Percentiles rank a stretch among this genome's conserved stretches.
Conservation (phyloP, 2,888 invertebrate species). For the Arrhopalites spinosus region DNA sequence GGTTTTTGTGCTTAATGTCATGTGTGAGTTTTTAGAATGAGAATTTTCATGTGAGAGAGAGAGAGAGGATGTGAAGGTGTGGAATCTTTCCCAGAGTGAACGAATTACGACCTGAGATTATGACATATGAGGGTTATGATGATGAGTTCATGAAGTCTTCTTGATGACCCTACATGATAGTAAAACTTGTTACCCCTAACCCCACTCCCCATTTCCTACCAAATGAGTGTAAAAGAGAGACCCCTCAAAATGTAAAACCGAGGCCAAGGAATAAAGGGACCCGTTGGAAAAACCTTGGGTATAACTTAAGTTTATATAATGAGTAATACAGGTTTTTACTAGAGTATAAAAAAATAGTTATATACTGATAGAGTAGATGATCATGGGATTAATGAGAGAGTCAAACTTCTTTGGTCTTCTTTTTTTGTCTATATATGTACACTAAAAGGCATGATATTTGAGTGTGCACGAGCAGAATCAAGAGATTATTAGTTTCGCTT, state of each 20-base stretch:
- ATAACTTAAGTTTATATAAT: no score
- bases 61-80: constrained; percentile 38
- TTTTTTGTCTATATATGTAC: constrained; percentile 10
- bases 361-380: background rate
- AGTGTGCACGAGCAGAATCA: background rate
- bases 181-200: background rate
- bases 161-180: constrained; percentile 38
- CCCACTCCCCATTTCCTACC: background rate
- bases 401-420: background rate
- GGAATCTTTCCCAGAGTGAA: constrained; percentile 21
- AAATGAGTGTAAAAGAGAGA: no score
- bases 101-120: constrained; percentile 40
- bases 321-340: background rate
- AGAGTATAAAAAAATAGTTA: background rate
- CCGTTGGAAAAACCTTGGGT: no score
- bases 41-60: background rate
- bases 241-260: no score
- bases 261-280: no score
- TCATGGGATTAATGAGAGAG: constrained; percentile 25
- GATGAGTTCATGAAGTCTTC: constrained; percentile 52
- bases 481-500: constrained; percentile 11
- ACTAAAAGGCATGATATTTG: background rate
- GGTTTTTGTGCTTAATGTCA: background rate
- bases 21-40: constrained; percentile 5
- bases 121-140: constrained; percentile 54